These are phyloP conservation scores for Paracanthobrama guichenoti DNA, from an alignment of 2,113 vertebrate species.

Conservation along the genomic window DNA sequence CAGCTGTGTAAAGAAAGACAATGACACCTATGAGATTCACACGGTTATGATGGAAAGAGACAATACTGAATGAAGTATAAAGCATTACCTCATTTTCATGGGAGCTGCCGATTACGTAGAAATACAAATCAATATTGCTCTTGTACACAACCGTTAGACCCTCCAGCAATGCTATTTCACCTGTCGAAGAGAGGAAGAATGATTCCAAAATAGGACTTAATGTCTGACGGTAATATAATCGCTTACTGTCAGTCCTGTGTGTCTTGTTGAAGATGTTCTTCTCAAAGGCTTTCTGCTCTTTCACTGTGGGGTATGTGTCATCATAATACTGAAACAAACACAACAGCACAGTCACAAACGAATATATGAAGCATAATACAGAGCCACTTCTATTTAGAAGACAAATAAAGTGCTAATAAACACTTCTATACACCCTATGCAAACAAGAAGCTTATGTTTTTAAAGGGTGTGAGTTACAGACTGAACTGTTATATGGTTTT, in stretches of 20 bases:
- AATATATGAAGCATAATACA: not conserved
- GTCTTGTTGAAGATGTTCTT: conserved; percentile 98
- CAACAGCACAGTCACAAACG: not conserved
- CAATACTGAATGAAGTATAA: not conserved
- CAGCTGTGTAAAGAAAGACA: conserved; percentile 71
- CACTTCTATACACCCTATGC: not conserved
- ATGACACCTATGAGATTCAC: not conserved
- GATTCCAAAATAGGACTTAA: not conserved
- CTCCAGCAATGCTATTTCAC: conserved; percentile 91
- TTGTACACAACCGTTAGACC: conserved; percentile 94
- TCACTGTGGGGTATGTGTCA: conserved; percentile 89
- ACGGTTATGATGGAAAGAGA: not conserved
- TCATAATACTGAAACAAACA: conserved; percentile 85
- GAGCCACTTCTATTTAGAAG: not conserved
- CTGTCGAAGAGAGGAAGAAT: conserved; percentile 63
- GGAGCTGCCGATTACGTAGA: conserved; percentile 94
- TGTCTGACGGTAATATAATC: not conserved
- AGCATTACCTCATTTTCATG: conserved; percentile 89
- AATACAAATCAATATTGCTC: conserved; percentile 94
- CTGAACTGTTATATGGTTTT: not conserved
- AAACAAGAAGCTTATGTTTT: not conserved
- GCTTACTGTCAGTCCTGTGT: conserved; percentile 91
- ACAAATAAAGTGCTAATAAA: not conserved
- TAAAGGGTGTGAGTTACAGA: not conserved
- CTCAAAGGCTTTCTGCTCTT: conserved; percentile 93